Evolutionary conservation across 2,888 invertebrate genomes (phyloP).

Genomic region (Nomada fabriciana): DNA sequence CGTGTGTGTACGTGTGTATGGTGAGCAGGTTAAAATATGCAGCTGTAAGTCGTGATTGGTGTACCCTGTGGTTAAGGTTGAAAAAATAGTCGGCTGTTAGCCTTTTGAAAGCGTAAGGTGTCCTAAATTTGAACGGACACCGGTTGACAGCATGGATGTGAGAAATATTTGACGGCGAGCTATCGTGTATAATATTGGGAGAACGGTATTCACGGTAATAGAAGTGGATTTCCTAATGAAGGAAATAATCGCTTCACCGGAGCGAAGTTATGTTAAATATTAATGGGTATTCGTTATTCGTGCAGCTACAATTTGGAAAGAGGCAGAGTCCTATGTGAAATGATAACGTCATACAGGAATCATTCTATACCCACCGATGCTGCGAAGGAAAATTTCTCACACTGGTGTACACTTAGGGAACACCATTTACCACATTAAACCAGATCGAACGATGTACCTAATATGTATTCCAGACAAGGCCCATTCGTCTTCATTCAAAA

Average conservation of each 20-base stretch:
- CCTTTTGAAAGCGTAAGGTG: slow-evolving; percentile 12
- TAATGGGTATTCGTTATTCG: too few relatives aligned
- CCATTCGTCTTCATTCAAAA: neutral
- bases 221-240: neutral
- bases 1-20: neutral
- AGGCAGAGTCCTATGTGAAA: too few relatives aligned
- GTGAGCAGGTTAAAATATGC: slow-evolving; percentile 28
- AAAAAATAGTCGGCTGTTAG: slow-evolving; percentile 28
- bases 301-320: too few relatives aligned
- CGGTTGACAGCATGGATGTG: neutral
- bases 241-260: neutral
- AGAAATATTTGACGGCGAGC: neutral
- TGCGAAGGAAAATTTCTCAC: too few relatives aligned
- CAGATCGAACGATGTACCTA: neutral
- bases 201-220: neutral
- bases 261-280: too few relatives aligned
- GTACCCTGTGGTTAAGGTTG: slow-evolving; percentile 18
- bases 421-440: too few relatives aligned
- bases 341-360: too few relatives aligned
- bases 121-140: slow-evolving; percentile 34
- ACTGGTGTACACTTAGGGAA: neutral
- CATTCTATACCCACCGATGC: neutral
- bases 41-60: slow-evolving; percentile 25
- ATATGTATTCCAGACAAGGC: neutral
- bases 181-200: neutral